phyloP scores from a whole-genome alignment of 1,140 invertebrate species.

The Drosophila elegans region DNA sequence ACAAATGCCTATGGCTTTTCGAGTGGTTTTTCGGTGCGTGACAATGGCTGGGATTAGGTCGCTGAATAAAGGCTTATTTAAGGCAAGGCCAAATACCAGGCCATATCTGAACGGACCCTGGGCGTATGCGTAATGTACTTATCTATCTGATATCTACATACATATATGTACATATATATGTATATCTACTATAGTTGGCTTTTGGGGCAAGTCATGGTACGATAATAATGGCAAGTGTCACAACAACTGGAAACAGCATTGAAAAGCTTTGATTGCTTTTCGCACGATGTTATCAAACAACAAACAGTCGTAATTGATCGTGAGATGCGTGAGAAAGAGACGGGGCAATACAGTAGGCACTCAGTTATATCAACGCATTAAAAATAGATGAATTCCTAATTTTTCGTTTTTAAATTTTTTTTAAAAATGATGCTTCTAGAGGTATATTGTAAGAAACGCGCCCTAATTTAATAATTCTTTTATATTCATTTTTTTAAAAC shows the following conservation, averaged over 20 bases:
- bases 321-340: slow-evolving; percentile 27
- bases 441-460: no score
- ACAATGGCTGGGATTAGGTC: slow-evolving; percentile 41
- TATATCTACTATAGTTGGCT: neutral
- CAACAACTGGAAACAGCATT: slow-evolving; percentile 13
- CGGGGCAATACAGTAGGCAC: neutral
- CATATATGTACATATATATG: neutral
- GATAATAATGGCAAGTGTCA: slow-evolving; percentile 54
- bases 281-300: slow-evolving; percentile 30
- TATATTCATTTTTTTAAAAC: no score
- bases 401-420: neutral
- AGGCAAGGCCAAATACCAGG: slow-evolving; percentile 30
- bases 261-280: slow-evolving; percentile 40
- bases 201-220: slow-evolving; percentile 29
- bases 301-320: slow-evolving; percentile 52
- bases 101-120: slow-evolving; percentile 9
- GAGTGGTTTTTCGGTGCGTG: slow-evolving; percentile 14
- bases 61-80: slow-evolving; percentile 32
- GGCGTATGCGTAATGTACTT: slow-evolving; percentile 43
- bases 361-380: no score
- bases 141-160: slow-evolving; percentile 4
- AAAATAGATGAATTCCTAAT: no score
- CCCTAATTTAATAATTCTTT: no score
- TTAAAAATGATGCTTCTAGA: no score
- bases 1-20: slow-evolving; percentile 4